Evolutionary conservation across 2,888 invertebrate genomes (phyloP).

Genomic region (Holacanthella duospinosa): DNA sequence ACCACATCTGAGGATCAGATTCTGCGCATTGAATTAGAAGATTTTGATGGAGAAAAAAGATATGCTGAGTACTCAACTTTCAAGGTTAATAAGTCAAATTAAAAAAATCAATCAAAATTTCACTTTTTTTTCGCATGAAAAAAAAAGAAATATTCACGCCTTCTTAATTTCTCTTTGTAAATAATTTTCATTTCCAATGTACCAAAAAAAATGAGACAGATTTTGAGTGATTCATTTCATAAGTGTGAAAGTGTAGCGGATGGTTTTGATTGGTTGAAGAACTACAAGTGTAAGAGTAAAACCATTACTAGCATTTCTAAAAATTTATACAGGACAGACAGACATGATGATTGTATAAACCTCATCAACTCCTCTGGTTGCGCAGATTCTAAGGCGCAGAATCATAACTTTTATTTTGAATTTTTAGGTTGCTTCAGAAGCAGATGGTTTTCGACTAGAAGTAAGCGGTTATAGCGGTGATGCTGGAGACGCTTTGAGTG

Average conservation of each 20-base stretch:
- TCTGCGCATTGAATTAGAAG: slow-evolving; percentile 75
- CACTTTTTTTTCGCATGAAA: not conserved
- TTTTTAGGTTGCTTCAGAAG: slow-evolving; percentile 86
- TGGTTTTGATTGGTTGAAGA: no score
- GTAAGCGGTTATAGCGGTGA: slow-evolving; percentile 85
- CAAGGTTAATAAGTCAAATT: slow-evolving; percentile 23
- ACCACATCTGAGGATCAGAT: slow-evolving; percentile 85
- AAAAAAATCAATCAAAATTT: not conserved
- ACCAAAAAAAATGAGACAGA: no score
- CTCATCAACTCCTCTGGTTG: no score
- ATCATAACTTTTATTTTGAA: slow-evolving; percentile 4
- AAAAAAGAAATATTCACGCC: not conserved
- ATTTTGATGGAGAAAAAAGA: slow-evolving; percentile 86
- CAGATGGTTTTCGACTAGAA: slow-evolving; percentile 80
- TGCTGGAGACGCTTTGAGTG: slow-evolving; percentile 81
- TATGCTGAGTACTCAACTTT: slow-evolving; percentile 42
- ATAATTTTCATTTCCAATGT: not conserved
- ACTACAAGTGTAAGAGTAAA: no score
- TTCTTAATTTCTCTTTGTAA: not conserved
- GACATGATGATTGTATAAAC: no score
- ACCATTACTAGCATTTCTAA: no score
- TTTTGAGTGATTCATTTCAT: no score
- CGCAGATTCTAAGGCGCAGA: not conserved
- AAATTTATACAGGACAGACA: no score
- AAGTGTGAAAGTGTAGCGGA: no score